These are phyloP conservation scores for Boulengeromyrus knoepffleri DNA, from an alignment of 2,113 vertebrate genomes.

Conservation along the genomic window DNA sequence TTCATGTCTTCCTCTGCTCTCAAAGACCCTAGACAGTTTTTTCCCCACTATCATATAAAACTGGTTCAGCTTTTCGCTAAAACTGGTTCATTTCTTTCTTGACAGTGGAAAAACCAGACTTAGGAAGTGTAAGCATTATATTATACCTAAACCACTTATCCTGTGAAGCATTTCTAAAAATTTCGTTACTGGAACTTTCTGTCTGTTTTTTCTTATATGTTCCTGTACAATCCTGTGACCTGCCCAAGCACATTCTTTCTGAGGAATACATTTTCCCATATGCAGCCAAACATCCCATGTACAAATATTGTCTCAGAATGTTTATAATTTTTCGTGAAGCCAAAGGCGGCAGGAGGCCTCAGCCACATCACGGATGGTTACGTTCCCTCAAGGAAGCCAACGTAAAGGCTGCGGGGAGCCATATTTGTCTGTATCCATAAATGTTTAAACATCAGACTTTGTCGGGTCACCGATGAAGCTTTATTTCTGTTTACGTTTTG, in stretches of 20 bases:
- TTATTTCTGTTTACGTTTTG: background rate
- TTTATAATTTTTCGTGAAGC: background rate
- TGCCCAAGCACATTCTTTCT: background rate
- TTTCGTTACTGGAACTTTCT: background rate
- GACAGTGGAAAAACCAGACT: background rate
- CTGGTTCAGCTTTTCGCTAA: background rate
- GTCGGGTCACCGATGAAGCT: background rate
- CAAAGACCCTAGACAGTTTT: background rate
- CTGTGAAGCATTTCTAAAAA: background rate
- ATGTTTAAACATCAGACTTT: background rate
- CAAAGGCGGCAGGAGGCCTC: background rate
- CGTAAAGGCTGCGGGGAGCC: background rate
- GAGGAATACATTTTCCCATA: background rate
- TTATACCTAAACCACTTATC: too few relatives aligned
- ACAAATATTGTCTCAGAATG: constrained; percentile 4
- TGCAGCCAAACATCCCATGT: background rate
- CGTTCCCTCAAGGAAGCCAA: background rate
- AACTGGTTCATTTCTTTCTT: background rate
- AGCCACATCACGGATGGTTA: background rate
- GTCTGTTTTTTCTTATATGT: background rate
- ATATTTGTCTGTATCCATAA: background rate
- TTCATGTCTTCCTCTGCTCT: constrained; percentile 15
- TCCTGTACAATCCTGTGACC: background rate
- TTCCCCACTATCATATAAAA: background rate
- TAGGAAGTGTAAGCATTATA: background rate